These are phyloP conservation scores for Coremacera marginata DNA, from an alignment of 2,888 invertebrate species.

Conservation along the genomic window DNA sequence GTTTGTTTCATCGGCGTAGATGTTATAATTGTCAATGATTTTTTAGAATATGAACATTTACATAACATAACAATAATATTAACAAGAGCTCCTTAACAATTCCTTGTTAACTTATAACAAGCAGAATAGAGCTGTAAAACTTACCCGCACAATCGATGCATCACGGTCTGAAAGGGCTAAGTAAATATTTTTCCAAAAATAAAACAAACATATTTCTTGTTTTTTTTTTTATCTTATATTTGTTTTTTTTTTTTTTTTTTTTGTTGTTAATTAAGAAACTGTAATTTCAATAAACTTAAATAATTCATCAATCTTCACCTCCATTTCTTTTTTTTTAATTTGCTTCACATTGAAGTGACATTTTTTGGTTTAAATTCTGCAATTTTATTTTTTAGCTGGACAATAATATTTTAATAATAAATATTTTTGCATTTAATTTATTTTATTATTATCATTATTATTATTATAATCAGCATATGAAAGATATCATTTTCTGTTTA, in stretches of 20 bases:
- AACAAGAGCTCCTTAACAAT: no score
- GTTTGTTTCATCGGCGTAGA: no score
- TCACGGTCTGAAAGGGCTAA: no score
- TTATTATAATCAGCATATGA: conserved; percentile 42
- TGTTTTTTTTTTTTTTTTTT: conserved; percentile 52
- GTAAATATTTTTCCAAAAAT: neutral
- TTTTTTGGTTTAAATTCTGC: conserved; percentile 37
- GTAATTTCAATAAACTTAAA: conserved; percentile 71
- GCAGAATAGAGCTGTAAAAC: no score
- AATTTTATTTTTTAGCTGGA: conserved; percentile 38
- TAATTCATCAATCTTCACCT: conserved; percentile 65
- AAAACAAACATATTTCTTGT: neutral
- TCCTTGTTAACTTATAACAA: no score
- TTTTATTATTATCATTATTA: conserved; percentile 25
- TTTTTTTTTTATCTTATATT: conserved; percentile 15
- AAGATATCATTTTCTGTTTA: conserved; percentile 39
- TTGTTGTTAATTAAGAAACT: conserved; percentile 70
- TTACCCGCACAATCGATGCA: no score
- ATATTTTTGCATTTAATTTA: conserved; percentile 41
- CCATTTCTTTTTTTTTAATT: conserved; percentile 54
- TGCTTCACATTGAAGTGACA: conserved; percentile 48
- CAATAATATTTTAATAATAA: conserved; percentile 44
- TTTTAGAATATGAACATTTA: no score
- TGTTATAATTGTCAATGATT: no score
- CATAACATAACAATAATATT: no score